These are phyloP conservation scores for Fratercula arctica DNA, from an alignment of 2,797 vertebrate genomes.

Conservation along the genomic window DNA sequence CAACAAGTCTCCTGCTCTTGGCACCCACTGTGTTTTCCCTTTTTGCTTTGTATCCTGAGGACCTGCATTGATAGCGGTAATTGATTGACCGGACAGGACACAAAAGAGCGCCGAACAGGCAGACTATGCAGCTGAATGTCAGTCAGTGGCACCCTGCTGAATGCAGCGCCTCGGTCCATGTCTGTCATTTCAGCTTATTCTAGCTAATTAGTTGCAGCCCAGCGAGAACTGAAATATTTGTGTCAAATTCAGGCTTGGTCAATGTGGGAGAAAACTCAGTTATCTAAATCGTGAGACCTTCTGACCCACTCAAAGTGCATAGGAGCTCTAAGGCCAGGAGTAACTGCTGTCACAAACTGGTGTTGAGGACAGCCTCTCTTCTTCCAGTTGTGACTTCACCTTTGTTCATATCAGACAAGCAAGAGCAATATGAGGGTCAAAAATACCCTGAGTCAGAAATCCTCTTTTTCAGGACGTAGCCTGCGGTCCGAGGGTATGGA, in stretches of 20 bases:
- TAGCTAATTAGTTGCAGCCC: background rate
- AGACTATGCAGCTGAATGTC: background rate
- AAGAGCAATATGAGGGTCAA: background rate
- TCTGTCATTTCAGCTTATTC: background rate
- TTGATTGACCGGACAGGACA: background rate
- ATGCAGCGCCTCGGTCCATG: background rate
- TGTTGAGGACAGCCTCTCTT: background rate
- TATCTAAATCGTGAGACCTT: background rate
- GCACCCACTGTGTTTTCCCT: constrained; percentile 16
- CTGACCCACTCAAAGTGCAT: background rate
- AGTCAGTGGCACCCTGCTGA: background rate
- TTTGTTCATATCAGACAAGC: background rate
- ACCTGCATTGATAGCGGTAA: constrained; percentile 1
- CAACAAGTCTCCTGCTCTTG: background rate
- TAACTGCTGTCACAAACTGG: background rate
- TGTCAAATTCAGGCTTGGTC: background rate
- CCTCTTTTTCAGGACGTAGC: background rate
- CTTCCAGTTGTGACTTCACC: background rate
- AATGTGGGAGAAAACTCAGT: background rate
- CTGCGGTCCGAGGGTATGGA: constrained; percentile 45
- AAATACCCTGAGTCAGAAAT: constrained; percentile 31
- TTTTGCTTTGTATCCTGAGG: constrained; percentile 38
- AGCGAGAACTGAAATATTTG: background rate
- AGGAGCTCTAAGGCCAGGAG: background rate
- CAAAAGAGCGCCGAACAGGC: background rate